Evolutionary conservation across 92 coral and sea anemone genomes (phyloP), one percentile per base, ranked within the genome.

Genomic region (Pocillopora grandis): DNA sequence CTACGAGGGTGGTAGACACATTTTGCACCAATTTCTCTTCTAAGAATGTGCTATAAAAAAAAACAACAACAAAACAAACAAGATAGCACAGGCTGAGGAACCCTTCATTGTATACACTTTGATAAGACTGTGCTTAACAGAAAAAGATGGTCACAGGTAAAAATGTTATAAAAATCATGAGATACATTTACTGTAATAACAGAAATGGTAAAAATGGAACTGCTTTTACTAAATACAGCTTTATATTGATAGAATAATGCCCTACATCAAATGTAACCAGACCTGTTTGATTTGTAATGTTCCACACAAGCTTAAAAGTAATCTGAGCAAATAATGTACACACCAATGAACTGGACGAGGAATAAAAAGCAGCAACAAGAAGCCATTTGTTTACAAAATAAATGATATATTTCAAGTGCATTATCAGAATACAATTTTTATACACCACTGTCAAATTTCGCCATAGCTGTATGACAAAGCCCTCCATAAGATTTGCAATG

Each of bases 381-480:
- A 11, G 67, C 67, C 21, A 71, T 61, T 80, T 69, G 62, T 18
- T 58, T 42, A 35, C 76, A 81, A 49, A 16, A 23, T 36, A 37
- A 68, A 70, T 18, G 66, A 52, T 37, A 62, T 18, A 64, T 77
- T 36, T 63, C 20, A 62, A 31, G 70, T 35, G 14, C 19, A 19
- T 36, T 71, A 20, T 69, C 36, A 58, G 66, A 23, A 68, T 58
- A 80, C 2, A 21, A 67, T 57, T 80, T 80, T 35, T 19, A 31
- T 69, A 27, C 55, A 17, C 62, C 58, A 57, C 55, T 33, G 76
- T 69, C 65, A 69, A 57, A 68, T 58, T 80, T 69, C 14, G 58
- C 84, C 67, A 58, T 80, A 33, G 67, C 65, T 33, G 58, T 80
- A 20, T 23, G 18, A 66, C 58, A 0, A 3, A 48, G 69, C 57